Conservation (phyloP, 2,797 vertebrate species). For the Anabas testudineus region DNA sequence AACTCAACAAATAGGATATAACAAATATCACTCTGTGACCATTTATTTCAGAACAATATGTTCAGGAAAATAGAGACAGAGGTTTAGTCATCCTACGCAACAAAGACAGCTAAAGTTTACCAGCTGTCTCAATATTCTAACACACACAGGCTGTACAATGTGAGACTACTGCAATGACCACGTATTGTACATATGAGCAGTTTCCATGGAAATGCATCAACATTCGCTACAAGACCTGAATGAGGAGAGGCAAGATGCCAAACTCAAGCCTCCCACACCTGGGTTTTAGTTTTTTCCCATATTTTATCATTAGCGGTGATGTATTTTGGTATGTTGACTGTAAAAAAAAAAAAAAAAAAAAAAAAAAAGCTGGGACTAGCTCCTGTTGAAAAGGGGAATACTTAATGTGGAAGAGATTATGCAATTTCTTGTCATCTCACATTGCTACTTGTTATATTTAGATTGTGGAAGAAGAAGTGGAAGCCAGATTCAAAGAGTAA, state of each 20-base stretch:
- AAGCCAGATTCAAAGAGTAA: background rate
- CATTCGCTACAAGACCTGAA: slow-evolving; percentile 56
- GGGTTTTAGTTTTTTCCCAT: slow-evolving; percentile 1
- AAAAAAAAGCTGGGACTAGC: background rate
- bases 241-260: slow-evolving; percentile 52
- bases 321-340: slow-evolving; percentile 25
- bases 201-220: slow-evolving; percentile 72
- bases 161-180: slow-evolving; percentile 27
- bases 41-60: slow-evolving; percentile 24
- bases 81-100: slow-evolving; percentile 28
- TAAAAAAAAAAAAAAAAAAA: no score
- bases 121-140: slow-evolving; percentile 39
- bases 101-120: slow-evolving; percentile 4
- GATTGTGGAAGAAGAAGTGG: slow-evolving; percentile 32
- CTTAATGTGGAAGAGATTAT: slow-evolving; percentile 17
- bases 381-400: background rate
- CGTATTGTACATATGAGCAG: slow-evolving; percentile 40
- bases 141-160: slow-evolving; percentile 15
- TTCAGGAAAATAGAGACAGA: slow-evolving; percentile 12
- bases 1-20: background rate
- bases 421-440: slow-evolving; percentile 24
- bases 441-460: slow-evolving; percentile 24
- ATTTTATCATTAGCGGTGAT: slow-evolving; percentile 34
- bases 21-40: background rate
- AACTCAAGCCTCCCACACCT: slow-evolving; percentile 53